phyloP scores from a whole-genome alignment of 2,888 invertebrate species.

The Heliconius cydno region DNA sequence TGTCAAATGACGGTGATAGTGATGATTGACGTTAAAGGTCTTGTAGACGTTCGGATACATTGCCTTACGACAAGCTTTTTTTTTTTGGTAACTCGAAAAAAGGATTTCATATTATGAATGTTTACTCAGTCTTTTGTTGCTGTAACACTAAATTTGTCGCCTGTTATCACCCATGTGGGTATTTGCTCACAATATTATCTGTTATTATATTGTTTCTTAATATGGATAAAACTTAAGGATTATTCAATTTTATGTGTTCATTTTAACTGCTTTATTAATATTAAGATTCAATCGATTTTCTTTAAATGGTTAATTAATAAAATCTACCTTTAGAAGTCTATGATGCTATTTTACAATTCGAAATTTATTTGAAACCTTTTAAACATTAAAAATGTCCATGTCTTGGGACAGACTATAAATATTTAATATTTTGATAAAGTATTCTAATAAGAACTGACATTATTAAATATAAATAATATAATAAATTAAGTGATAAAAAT shows the following conservation, averaged over 20 bases:
- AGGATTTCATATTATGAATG: too few species aligned
- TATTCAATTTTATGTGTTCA: neutral
- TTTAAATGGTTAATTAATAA: neutral
- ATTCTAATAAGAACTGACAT: conserved; percentile 24
- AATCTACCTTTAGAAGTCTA: neutral
- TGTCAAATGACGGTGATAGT: neutral
- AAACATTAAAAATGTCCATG: neutral
- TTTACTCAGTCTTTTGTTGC: too few species aligned
- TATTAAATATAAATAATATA: conserved; percentile 24
- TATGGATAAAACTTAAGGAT: neutral
- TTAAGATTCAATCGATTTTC: neutral
- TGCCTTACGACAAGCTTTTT: too few species aligned
- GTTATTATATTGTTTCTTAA: too few species aligned
- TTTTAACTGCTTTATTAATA: neutral
- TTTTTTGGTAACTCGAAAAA: too few species aligned
- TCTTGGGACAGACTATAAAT: neutral
- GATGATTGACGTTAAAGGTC: neutral
- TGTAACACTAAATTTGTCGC: too few species aligned
- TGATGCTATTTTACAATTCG: neutral
- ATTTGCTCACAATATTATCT: neutral
- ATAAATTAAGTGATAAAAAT: neutral
- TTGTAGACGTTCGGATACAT: neutral
- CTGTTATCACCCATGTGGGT: too few species aligned
- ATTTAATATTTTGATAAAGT: conserved; percentile 11
- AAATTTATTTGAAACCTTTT: neutral